Conservation (phyloP, 2,888 invertebrate genomes). For the Frankliniella fusca region DNA sequence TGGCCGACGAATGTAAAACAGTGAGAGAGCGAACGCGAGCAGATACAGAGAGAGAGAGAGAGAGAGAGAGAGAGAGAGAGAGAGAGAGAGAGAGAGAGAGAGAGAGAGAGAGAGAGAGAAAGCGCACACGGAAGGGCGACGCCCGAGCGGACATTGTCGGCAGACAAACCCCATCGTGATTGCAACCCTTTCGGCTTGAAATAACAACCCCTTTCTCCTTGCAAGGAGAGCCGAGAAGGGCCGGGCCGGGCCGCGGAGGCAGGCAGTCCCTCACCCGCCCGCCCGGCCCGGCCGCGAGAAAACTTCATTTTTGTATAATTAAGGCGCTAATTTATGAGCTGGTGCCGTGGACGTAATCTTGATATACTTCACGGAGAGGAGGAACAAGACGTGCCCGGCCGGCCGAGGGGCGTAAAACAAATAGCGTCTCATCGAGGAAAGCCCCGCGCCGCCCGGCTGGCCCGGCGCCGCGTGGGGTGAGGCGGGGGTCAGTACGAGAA, state of each 20-base stretch:
- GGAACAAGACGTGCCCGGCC: slow-evolving; percentile 7
- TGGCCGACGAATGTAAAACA: too few species aligned
- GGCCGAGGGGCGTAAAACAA: not conserved
- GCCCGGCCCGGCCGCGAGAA: not conserved
- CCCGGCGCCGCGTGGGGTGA: not conserved
- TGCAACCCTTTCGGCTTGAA: not conserved
- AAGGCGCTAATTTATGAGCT: slow-evolving; percentile 16
- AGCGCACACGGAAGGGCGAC: too few species aligned
- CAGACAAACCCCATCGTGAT: slow-evolving; percentile 1
- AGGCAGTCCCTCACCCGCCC: not conserved
- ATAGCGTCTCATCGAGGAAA: not conserved
- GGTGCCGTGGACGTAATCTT: slow-evolving; percentile 21
- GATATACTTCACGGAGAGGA: slow-evolving; percentile 21
- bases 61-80: too few species aligned
- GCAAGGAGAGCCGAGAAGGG: not conserved
- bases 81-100: too few species aligned
- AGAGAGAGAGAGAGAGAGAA: too few species aligned
- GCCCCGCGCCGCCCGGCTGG: not conserved
- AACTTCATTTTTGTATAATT: slow-evolving; percentile 27
- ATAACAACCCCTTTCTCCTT: too few species aligned
- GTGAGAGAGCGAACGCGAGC: too few species aligned
- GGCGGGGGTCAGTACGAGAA: not conserved
- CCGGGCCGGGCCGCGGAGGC: not conserved
- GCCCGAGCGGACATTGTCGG: not conserved
- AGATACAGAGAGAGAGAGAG: too few species aligned